Conservation (phyloP, 2,113 vertebrate species). For the Nannospalax galili region DNA sequence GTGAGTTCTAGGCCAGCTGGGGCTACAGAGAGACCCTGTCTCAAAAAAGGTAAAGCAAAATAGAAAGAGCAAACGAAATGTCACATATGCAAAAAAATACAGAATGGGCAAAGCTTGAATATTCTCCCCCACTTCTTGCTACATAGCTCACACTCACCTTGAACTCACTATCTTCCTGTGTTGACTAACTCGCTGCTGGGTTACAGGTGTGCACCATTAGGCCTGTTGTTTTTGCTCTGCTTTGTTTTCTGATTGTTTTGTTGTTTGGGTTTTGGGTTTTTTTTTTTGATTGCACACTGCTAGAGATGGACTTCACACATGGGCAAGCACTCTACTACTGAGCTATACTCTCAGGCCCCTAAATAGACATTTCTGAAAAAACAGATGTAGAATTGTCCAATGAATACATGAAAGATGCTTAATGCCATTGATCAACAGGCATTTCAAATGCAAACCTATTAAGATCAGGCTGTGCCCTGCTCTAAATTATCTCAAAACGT, state of each 20-base stretch:
- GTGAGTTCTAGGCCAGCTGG: too few species aligned
- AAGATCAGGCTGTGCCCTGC: background rate
- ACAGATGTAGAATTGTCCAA: background rate
- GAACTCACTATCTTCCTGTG: background rate
- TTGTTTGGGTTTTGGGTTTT: background rate
- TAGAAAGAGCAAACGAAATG: too few species aligned
- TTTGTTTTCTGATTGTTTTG: background rate
- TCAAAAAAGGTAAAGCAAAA: too few species aligned
- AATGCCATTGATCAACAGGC: background rate
- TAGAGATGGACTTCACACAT: background rate
- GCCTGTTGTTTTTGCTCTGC: background rate
- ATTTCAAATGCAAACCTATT: background rate
- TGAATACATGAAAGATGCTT: background rate
- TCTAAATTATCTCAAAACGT: background rate
- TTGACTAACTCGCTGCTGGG: too few species aligned
- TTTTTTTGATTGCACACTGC: background rate
- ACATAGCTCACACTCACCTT: background rate
- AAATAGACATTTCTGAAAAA: background rate
- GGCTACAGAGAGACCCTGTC: too few species aligned
- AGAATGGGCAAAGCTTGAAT: background rate
- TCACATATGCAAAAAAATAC: accelerated
- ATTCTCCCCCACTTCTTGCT: background rate
- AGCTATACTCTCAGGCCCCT: background rate
- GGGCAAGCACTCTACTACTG: background rate
- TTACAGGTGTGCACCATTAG: background rate